Evolutionary conservation across 2,888 invertebrate genomes (phyloP).

Genomic region (Agriopis aurantiaria): DNA sequence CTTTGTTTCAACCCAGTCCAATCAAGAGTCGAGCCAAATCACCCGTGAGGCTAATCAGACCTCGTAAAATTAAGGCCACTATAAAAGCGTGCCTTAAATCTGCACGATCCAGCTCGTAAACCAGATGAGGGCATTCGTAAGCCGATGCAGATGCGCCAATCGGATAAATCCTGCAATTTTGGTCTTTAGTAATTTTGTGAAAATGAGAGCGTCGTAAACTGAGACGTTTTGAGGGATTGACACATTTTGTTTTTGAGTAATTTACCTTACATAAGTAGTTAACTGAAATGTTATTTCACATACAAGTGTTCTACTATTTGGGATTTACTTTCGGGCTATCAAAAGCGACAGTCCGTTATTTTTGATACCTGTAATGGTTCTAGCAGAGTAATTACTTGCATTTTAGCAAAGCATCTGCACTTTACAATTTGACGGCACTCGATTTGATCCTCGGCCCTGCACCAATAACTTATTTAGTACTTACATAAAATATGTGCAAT

Average conservation of each 20-base stretch:
- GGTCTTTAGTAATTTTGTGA: conserved; percentile 59
- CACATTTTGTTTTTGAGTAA: conserved; percentile 16
- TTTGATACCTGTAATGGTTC: too few species aligned
- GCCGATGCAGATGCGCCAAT: conserved; percentile 61
- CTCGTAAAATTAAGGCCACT: conserved; percentile 68
- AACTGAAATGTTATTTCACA: too few species aligned
- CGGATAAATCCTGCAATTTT: conserved; percentile 66
- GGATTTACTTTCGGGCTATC: too few species aligned
- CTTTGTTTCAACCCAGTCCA: conserved; percentile 32
- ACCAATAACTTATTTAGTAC: too few species aligned
- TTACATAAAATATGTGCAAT: too few species aligned
- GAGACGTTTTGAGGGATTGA: conserved; percentile 37
- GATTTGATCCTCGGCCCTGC: too few species aligned
- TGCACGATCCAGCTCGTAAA: conserved; percentile 62
- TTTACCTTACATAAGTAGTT: not conserved
- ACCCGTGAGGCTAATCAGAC: conserved; percentile 59
- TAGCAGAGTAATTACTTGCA: too few species aligned
- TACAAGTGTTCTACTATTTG: too few species aligned
- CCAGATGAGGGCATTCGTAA: conserved; percentile 69
- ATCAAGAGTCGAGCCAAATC: conserved; percentile 42
- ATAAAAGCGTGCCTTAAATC: conserved; percentile 66
- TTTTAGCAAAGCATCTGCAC: too few species aligned
- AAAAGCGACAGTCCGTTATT: too few species aligned
- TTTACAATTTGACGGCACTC: too few species aligned
- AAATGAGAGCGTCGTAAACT: conserved; percentile 48